A percentile compares a stretch with the other conserved stretches of the same genome.
Evolutionary conservation across 1,140 invertebrate genomes (phyloP).

Genomic region (Zaprionus vittiger): DNA sequence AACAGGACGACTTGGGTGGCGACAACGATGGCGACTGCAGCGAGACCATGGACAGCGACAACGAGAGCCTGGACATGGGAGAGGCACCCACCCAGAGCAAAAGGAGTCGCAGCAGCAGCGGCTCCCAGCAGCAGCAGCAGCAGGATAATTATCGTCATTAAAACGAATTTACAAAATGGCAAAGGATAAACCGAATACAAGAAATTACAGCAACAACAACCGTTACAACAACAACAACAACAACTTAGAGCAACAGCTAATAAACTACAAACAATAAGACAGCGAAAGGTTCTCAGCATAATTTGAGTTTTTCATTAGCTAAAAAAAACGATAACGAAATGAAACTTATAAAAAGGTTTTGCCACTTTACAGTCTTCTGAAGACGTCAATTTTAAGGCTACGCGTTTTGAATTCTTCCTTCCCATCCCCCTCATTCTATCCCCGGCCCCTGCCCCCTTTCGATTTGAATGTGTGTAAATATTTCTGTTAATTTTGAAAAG

Average conservation of each 20-base stretch:
- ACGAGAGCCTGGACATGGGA: slow-evolving; percentile 83
- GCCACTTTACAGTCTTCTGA: slow-evolving; percentile 82
- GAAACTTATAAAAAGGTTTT: slow-evolving; percentile 62
- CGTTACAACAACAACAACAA: slow-evolving; percentile 31
- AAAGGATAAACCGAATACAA: slow-evolving; percentile 45
- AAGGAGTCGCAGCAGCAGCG: slow-evolving; percentile 74
- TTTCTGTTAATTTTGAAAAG: slow-evolving; percentile 69
- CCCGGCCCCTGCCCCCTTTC: slow-evolving; percentile 9
- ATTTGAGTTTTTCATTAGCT: slow-evolving; percentile 43
- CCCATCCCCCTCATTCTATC: neutral
- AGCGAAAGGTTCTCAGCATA: slow-evolving; percentile 35
- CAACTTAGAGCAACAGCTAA: slow-evolving; percentile 15
- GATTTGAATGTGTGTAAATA: slow-evolving; percentile 72
- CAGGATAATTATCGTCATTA: slow-evolving; percentile 81
- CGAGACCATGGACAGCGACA: slow-evolving; percentile 85
- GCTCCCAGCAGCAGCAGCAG: slow-evolving; percentile 58
- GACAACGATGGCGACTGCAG: slow-evolving; percentile 89
- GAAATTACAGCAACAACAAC: slow-evolving; percentile 31
- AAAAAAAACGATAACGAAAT: slow-evolving; percentile 28
- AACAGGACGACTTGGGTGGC: slow-evolving; percentile 95
- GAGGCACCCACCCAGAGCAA: slow-evolving; percentile 77
- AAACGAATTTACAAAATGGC: slow-evolving; percentile 75
- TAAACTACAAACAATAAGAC: slow-evolving; percentile 31
- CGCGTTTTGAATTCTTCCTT: slow-evolving; percentile 43
- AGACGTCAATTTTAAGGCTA: slow-evolving; percentile 61